Evolutionary conservation across 2,113 vertebrate genomes (phyloP).

Genomic region (Aramus guarauna): DNA sequence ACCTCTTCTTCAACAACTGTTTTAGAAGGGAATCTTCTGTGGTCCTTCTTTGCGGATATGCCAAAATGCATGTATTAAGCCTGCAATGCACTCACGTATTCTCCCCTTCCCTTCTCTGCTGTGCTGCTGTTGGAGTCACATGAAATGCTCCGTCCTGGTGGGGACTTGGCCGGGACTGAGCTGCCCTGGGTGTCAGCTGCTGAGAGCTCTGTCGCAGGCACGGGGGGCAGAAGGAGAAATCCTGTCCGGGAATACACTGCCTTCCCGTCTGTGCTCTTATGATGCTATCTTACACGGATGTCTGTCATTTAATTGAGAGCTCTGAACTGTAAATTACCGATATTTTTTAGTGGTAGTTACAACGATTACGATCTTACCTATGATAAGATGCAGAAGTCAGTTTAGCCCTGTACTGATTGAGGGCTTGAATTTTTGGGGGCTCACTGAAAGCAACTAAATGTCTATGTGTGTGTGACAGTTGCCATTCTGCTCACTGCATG

Average conservation of each 20-base stretch:
- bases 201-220: not conserved
- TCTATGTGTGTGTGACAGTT: not conserved
- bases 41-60: not conserved
- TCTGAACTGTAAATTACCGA: not conserved
- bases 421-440: not conserved
- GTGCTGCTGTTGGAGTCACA: not conserved
- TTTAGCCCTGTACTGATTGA: not conserved
- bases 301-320: not conserved
- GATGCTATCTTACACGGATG: rapidly evolving
- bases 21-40: not conserved
- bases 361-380: not conserved
- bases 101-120: not conserved
- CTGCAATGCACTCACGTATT: rapidly evolving
- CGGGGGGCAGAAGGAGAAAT: not conserved
- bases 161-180: not conserved
- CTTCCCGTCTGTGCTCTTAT: not conserved
- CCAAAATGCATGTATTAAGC: not conserved
- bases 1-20: not conserved
- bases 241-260: not conserved
- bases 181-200: not conserved
- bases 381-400: not conserved
- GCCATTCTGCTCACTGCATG: not conserved
- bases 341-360: not conserved
- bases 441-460: not conserved
- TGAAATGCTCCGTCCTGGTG: not conserved